Evolutionary conservation across 2,797 vertebrate genomes (phyloP), one percentile per base, ranked within the genome.

Genomic region (Sternarchorhynchus goeldii): DNA sequence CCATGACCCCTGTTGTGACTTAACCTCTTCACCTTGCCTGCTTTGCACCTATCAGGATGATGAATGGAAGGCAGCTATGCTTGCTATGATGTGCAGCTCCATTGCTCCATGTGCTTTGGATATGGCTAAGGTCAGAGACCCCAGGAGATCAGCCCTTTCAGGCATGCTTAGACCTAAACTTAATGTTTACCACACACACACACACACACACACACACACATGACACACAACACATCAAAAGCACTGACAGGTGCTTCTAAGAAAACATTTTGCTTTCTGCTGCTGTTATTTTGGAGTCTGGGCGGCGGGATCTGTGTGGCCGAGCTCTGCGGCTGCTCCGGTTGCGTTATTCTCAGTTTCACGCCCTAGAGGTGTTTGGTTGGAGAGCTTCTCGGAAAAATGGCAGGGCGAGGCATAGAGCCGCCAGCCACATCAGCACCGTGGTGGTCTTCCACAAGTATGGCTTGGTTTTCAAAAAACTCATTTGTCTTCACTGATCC

Each of bases 211-310:
- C 60, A 68, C 39, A 82, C 84, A 84, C 85, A 69, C 81, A 86
- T 86, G 73, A 73, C 62, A 66, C 41, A 82, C 85, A 84, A 20
- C 85, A 66, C 79, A 85, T 86, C 78, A 73, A 1, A 21, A 31
- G 59, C 74, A 2, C 78, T 78, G 88, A 89, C 87, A 85, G 84
- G 78, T 14, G 72, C 17, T 81, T 88, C 85, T 81, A 81, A 86
- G 84, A 88, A 88, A 84, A 85, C 6, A 73, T 78, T 81, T 76
- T 86, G 64, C 58, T 84, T 71, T 55, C 25, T 45, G 80, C 73
- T 39, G 80, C 73, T 36, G 83, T 84, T 82, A 71, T 75, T 80
- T 86, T 57, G 75, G 62, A 63, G 58, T 25, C 4, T 1, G 14
- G 45, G 45, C 14, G 10, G 45, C 8, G 5, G 76, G 7, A 1